Percentiles rank a stretch among this genome's conserved stretches.
These are phyloP conservation scores for Esox lucius DNA, from an alignment of 2,797 vertebrate genomes.

Conservation along the genomic window DNA sequence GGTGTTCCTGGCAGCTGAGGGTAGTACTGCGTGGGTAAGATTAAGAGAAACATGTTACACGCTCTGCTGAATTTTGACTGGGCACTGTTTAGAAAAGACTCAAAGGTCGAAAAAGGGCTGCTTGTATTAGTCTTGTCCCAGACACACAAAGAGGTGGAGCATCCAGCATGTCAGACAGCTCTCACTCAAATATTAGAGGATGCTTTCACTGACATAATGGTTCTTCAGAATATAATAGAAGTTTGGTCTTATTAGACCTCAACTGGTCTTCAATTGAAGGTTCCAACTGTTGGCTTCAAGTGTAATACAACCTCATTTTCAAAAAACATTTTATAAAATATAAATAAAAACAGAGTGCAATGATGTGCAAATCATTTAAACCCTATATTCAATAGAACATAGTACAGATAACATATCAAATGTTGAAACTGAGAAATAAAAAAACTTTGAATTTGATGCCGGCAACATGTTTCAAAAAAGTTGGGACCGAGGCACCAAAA, in stretches of 20 bases:
- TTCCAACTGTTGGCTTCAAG: background rate
- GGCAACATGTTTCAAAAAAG: too few species aligned
- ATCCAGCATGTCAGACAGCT: too few species aligned
- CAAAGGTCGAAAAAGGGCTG: too few species aligned
- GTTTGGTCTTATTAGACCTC: background rate
- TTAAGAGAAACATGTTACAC: background rate
- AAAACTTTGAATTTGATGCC: too few species aligned
- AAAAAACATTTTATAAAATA: background rate
- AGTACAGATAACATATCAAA: too few species aligned
- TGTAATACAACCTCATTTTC: background rate
- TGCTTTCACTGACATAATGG: background rate
- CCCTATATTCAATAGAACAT: too few species aligned
- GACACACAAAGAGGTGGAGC: too few species aligned
- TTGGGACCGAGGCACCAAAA: background rate
- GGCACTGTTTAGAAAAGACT: background rate
- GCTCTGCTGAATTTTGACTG: background rate
- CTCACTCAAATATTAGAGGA: background rate
- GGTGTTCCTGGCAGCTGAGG: conserved; percentile 83
- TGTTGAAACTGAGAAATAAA: too few species aligned
- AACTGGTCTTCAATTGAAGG: background rate
- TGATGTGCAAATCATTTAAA: too few species aligned
- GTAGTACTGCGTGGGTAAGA: conserved; percentile 69
- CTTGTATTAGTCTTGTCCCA: too few species aligned
- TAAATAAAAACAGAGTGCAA: too few species aligned
- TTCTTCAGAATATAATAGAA: background rate